Evolutionary conservation across 2,113 vertebrate species (phyloP), one percentile per base, ranked within the genome.

Genomic region (Mugil cephalus): DNA sequence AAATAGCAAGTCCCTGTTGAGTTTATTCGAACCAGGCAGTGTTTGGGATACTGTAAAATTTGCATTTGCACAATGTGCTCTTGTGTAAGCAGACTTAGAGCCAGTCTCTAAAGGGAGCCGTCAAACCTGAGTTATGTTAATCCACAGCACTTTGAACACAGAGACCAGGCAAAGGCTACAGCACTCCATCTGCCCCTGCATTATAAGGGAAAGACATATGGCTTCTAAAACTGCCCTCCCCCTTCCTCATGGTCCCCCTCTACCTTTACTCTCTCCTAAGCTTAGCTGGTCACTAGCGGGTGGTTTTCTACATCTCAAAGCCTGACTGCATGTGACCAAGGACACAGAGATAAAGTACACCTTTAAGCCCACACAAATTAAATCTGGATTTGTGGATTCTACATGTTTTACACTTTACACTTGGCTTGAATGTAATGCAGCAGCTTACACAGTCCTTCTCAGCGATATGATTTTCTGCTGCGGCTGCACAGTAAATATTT

Each of bases 191-290:
- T 87, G 85, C 48, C 69, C 66, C 61, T 58, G 75, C 69, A 64
- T 80, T 82, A 81, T 43, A 79, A 68, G 19, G 36, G n/a, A 38
- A 58, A 47, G 77, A 87, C 89, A 89, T 87, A 87, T 89, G 84
- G 87, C 60, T 53, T 34, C 54, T 59, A n/a, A 48, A 75, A 24
- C 43, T 36, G 9, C 45, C 39, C 40, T 68, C 43, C 34, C 61
- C 52, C 17, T 39, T 39, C 17, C 46, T 17, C 39, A 11, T 39
- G 13, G 35, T n/a, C 46, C 74, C 52, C 65, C 42, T 67, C 38
- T 35, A 51, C 55, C 48, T 48, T 56, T 13, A 30, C 30, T 51
- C 52, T 45, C 45, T 30, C 24, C 58, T 21, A n/a, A n/a, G 15
- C 66, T 55, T 75, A n/a, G 15, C 66, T 55, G 73, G 39, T 66